A percentile compares a stretch with the other conserved stretches of the same genome.
phyloP scores from a whole-genome alignment of 2,888 invertebrate genomes.

The Drosophila limbata region DNA sequence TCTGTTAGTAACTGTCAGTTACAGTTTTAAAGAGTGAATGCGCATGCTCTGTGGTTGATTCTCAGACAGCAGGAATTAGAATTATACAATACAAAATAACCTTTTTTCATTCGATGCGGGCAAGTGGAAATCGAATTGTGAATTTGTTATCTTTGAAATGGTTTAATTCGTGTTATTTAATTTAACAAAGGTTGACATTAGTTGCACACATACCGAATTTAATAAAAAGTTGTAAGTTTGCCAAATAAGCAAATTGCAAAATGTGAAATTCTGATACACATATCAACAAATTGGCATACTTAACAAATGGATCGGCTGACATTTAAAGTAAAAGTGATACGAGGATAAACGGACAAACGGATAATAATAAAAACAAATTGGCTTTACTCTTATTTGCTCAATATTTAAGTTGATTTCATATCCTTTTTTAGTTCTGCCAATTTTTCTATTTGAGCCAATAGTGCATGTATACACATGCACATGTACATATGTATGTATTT shows the following conservation, averaged over 20 bases:
- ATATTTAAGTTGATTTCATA: background rate
- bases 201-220: background rate
- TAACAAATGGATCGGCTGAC: background rate
- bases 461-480: background rate
- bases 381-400: background rate
- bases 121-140: slow-evolving; percentile 6
- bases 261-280: background rate
- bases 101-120: slow-evolving; percentile 47
- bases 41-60: slow-evolving; percentile 35
- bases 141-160: slow-evolving; percentile 5
- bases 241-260: background rate
- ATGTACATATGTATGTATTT: background rate
- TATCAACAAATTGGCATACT: slow-evolving; percentile 6
- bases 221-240: slow-evolving; percentile 14
- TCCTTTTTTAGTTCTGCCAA: background rate
- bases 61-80: slow-evolving; percentile 60
- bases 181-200: background rate
- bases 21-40: slow-evolving; percentile 12
- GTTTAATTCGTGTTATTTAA: slow-evolving; percentile 1
- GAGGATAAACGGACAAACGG: background rate
- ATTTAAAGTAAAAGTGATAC: background rate
- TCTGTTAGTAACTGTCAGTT: slow-evolving; percentile 9
- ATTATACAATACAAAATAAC: slow-evolving; percentile 75
- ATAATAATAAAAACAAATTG: background rate
- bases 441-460: background rate